Conservation (phyloP, 2,113 vertebrate species). For the Microcebus griseorufus region DNA sequence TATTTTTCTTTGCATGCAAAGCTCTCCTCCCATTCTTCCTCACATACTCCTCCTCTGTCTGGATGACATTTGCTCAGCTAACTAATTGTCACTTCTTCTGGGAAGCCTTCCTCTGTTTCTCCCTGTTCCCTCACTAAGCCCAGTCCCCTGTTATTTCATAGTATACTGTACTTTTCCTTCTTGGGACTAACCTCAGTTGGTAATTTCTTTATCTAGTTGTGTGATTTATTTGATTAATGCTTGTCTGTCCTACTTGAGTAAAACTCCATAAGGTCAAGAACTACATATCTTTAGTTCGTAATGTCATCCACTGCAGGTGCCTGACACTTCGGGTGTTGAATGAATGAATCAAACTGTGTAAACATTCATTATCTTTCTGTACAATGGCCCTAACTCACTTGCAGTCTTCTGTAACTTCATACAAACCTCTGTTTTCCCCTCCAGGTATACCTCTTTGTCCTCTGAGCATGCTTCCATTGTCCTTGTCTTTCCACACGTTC, state of each 20-base stretch:
- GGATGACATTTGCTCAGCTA: not conserved
- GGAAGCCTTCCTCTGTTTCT: not conserved
- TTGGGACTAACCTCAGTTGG: not conserved
- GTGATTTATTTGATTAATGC: not conserved
- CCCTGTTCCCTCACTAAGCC: accelerated
- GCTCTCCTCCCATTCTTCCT: not conserved
- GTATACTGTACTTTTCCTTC: not conserved
- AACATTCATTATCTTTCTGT: not conserved
- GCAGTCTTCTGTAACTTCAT: not conserved
- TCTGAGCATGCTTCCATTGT: not conserved
- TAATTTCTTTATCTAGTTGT: not conserved
- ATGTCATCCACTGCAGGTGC: too few species aligned
- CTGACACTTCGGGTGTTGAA: not conserved
- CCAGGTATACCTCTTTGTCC: not conserved
- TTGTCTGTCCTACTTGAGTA: not conserved
- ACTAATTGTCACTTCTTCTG: not conserved
- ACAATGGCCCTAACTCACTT: not conserved
- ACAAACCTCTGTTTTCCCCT: not conserved
- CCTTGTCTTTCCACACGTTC: not conserved
- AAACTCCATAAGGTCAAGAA: not conserved
- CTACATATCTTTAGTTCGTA: not conserved
- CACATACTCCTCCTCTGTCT: not conserved
- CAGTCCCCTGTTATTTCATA: not conserved
- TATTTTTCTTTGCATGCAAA: not conserved
- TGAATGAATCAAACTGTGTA: not conserved